Conservation (phyloP, 1,140 invertebrate species). For the Drosophila malerkotliana region DNA sequence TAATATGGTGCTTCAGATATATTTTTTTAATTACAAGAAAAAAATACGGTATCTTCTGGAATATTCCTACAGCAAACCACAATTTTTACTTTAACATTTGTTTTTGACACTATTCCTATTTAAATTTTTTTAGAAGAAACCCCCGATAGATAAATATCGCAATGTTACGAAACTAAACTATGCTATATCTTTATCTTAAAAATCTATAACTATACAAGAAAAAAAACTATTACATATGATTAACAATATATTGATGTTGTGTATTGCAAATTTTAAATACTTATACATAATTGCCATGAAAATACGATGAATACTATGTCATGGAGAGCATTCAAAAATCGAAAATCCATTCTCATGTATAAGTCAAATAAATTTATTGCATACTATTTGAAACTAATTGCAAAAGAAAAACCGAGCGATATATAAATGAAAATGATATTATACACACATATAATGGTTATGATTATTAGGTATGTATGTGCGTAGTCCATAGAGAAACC, state of each 20-base stretch:
- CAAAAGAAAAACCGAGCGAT: constrained; percentile 10
- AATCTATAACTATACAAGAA: constrained; percentile 61
- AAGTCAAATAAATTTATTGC: constrained; percentile 74
- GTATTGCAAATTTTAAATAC: constrained; percentile 81
- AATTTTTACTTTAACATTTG: neutral
- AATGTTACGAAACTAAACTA: constrained; percentile 63
- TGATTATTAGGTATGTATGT: constrained; percentile 65
- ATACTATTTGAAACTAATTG: constrained; percentile 60
- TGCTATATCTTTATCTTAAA: constrained; percentile 61
- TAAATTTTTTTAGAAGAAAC: constrained; percentile 1
- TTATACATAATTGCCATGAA: constrained; percentile 67
- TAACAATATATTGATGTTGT: constrained; percentile 82
- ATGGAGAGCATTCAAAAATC: constrained; percentile 50
- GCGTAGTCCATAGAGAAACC: constrained; percentile 57
- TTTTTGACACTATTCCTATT: neutral
- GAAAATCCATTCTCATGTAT: constrained; percentile 70
- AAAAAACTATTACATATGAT: constrained; percentile 67
- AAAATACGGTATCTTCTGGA: neutral
- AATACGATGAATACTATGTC: constrained; percentile 57
- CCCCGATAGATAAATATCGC: constrained; percentile 23
- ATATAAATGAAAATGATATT: constrained; percentile 23
- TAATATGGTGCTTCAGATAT: constrained; percentile 68
- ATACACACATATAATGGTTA: constrained; percentile 49
- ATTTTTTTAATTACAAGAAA: constrained; percentile 6
- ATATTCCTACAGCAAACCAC: neutral